A percentile compares a stretch with the other conserved stretches of the same genome.
phyloP scores from a whole-genome alignment of 2,113 vertebrate species.

The Atlantisia rogersi region DNA sequence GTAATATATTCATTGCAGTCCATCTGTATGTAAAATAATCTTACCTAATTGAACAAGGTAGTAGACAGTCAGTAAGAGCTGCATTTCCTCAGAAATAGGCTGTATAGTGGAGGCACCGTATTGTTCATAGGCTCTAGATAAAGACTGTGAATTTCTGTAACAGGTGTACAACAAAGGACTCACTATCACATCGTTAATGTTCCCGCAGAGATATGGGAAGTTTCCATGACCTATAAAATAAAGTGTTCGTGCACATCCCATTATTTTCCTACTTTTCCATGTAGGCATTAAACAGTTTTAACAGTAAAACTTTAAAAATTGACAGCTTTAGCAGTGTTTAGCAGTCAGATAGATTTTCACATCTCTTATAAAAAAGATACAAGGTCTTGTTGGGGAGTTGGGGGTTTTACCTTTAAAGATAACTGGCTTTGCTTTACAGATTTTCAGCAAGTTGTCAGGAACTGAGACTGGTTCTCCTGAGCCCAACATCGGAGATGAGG shows the following conservation, averaged over 20 bases:
- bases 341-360: background rate
- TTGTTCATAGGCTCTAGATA: slow-evolving; percentile 90
- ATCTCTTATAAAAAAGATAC: background rate
- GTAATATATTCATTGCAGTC: background rate
- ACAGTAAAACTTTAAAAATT: background rate
- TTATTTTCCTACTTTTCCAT: background rate
- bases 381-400: background rate
- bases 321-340: background rate
- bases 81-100: slow-evolving; percentile 95
- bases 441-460: slow-evolving; percentile 90
- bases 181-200: slow-evolving; percentile 88
- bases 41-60: slow-evolving; percentile 98
- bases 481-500: slow-evolving; percentile 69
- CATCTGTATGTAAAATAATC: slow-evolving; percentile 8
- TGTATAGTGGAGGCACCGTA: slow-evolving; percentile 84
- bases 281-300: background rate
- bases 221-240: slow-evolving; percentile 87
- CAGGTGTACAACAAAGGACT: slow-evolving; percentile 90
- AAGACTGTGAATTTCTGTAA: slow-evolving; percentile 90
- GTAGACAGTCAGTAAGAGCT: slow-evolving; percentile 95
- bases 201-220: slow-evolving; percentile 92
- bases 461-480: slow-evolving; percentile 86
- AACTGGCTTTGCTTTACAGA: slow-evolving; percentile 91
- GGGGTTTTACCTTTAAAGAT: slow-evolving; percentile 89
- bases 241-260: background rate